These are phyloP conservation scores for Amphibalanus amphitrite DNA, from an alignment of 1,140 invertebrate genomes.

Conservation along the genomic window DNA sequence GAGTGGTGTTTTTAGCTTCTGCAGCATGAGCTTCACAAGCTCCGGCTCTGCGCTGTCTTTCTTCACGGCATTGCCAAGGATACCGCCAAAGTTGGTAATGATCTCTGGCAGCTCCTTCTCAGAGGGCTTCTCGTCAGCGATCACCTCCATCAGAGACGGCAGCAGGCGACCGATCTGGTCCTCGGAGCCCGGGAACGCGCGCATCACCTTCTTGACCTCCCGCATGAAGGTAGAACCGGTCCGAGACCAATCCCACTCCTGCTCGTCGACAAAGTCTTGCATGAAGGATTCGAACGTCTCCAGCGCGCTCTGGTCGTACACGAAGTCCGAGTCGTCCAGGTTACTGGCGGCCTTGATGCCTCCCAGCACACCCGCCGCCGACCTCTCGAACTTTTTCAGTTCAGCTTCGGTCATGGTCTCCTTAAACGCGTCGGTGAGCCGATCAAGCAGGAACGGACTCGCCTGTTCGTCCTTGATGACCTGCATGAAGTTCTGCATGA, in stretches of 20 bases:
- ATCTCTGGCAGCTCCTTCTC: not conserved
- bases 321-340: not conserved
- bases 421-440: not conserved
- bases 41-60: not conserved
- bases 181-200: not conserved
- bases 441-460: not conserved
- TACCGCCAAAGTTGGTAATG: not conserved
- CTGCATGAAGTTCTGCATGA: not conserved
- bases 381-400: not conserved
- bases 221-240: not conserved
- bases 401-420: not conserved
- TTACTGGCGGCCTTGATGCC: not conserved
- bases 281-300: not conserved
- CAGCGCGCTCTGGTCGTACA: not conserved
- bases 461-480: conserved; percentile 3
- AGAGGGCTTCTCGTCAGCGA: not conserved
- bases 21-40: not conserved
- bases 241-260: conserved; percentile 1
- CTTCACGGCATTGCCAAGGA: not conserved
- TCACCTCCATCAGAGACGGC: not conserved
- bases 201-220: conserved; percentile 1
- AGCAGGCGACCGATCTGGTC: conserved; percentile 1
- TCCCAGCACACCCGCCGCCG: not conserved
- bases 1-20: not conserved
- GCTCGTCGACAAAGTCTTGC: not conserved